Conservation (phyloP, 37 sponge, comb jelly and placozoan species). For the Mnemiopsis leidyi region DNA sequence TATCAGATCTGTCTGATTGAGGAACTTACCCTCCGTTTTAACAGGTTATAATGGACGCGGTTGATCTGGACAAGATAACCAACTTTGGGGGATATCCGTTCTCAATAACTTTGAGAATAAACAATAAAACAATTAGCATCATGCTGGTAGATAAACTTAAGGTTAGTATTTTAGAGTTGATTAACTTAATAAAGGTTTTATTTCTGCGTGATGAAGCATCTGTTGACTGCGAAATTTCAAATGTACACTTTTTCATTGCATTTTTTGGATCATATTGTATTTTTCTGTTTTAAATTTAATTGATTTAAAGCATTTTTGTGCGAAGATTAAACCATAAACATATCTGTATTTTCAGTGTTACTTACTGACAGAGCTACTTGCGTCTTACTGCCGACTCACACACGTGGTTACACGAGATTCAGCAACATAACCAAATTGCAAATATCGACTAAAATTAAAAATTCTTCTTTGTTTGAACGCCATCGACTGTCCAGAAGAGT, state of each 20-base stretch:
- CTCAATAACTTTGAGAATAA: constrained; percentile 29
- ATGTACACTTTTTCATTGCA: no score
- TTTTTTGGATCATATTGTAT: no score
- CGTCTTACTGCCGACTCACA: constrained; percentile 45
- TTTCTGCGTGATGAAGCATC: no score
- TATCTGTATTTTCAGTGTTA: constrained; percentile 41
- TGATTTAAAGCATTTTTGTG: no score
- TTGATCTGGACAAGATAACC: constrained; percentile 29
- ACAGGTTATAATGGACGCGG: constrained; percentile 59
- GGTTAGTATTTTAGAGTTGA: background rate
- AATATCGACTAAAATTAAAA: no score
- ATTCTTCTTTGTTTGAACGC: no score
- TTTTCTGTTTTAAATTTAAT: no score
- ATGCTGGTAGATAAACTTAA: constrained; percentile 52
- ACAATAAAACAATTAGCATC: constrained; percentile 34
- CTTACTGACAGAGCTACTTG: constrained; percentile 46
- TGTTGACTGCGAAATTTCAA: no score
- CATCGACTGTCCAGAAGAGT: no score
- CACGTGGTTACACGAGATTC: background rate
- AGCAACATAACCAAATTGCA: background rate
- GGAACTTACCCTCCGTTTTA: background rate
- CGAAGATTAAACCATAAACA: no score
- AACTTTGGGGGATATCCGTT: constrained; percentile 47
- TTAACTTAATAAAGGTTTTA: background rate
- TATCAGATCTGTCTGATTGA: no score